Conservation (phyloP, 2,113 vertebrate genomes). For the Tiliqua scincoides region DNA sequence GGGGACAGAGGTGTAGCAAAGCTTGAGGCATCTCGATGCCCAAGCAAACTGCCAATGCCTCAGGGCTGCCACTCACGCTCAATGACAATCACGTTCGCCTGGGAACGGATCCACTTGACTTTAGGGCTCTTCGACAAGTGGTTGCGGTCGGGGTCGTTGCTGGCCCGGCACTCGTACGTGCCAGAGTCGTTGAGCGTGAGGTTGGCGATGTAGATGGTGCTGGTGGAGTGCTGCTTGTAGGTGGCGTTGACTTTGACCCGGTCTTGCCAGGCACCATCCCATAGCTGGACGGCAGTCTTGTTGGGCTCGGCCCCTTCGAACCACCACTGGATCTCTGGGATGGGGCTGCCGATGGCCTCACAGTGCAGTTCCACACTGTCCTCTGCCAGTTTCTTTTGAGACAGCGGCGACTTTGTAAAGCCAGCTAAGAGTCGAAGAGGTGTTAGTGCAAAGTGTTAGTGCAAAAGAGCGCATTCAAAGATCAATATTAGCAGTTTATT, state of each 20-base stretch:
- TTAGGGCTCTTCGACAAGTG: constrained; percentile 89
- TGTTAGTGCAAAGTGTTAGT: constrained; percentile 72
- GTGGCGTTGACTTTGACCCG: constrained; percentile 87
- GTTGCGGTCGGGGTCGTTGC: constrained; percentile 94
- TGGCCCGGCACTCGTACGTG: constrained; percentile 94
- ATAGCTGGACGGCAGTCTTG: constrained; percentile 84
- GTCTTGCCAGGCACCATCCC: constrained; percentile 86
- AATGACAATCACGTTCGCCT: constrained; percentile 92
- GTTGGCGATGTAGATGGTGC: constrained; percentile 81
- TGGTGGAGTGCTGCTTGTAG: constrained; percentile 87
- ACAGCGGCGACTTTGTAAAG: constrained; percentile 88
- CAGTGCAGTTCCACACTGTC: constrained; percentile 87
- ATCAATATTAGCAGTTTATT: background rate
- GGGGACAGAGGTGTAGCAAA: constrained; percentile 48
- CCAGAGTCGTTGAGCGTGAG: constrained; percentile 84
- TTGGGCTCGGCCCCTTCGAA: constrained; percentile 84
- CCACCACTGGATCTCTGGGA: constrained; percentile 95
- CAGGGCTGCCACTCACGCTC: constrained; percentile 88
- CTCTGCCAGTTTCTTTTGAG: constrained; percentile 80
- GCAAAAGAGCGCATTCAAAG: constrained; percentile 15
- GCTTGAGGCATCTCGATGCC: constrained; percentile 55
- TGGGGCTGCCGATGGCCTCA: constrained; percentile 87
- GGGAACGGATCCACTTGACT: constrained; percentile 96
- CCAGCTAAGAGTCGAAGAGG: constrained; percentile 80
- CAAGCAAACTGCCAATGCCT: constrained; percentile 55